Percentiles rank a stretch among this genome's conserved stretches.
Evolutionary conservation across 2,888 invertebrate genomes (phyloP).

Genomic region (Hoplodrina blanda): DNA sequence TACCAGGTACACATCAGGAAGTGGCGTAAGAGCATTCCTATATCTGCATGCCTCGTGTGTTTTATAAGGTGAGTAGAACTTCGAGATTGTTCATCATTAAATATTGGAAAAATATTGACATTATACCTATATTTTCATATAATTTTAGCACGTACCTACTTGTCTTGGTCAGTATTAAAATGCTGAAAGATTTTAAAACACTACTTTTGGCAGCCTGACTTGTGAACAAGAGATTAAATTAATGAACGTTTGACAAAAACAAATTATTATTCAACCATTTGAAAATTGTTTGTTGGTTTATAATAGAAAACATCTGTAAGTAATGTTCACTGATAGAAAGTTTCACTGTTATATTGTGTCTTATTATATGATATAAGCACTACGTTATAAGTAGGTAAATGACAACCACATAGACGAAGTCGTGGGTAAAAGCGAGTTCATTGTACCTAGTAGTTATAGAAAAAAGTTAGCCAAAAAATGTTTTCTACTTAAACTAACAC

Average conservation of each 20-base stretch:
- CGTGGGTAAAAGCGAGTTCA: not conserved
- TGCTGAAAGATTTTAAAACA: too few relatives aligned
- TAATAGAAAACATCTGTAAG: too few relatives aligned
- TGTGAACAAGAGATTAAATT: too few relatives aligned
- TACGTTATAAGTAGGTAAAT: not conserved
- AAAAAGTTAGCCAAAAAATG: not conserved
- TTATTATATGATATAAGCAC: not conserved
- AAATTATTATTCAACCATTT: too few relatives aligned
- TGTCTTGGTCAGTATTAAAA: too few relatives aligned
- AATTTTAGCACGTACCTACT: too few relatives aligned
- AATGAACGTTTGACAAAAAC: too few relatives aligned
- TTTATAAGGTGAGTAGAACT: not conserved
- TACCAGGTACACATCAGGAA: conserved; percentile 33
- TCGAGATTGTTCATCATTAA: not conserved
- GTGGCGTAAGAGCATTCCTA: conserved; percentile 9
- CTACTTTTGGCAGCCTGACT: too few relatives aligned
- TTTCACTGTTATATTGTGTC: not conserved
- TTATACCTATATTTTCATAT: not conserved
- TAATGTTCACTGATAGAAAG: too few relatives aligned
- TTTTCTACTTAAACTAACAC: not conserved
- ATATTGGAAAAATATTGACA: not conserved
- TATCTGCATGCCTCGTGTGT: not conserved
- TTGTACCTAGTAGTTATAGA: not conserved
- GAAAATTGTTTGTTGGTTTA: not conserved
- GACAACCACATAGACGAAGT: not conserved